A percentile compares a stretch with the other conserved stretches of the same genome.
Evolutionary conservation across 2,888 invertebrate species (phyloP).

Genomic region (Chrysolina americana): DNA sequence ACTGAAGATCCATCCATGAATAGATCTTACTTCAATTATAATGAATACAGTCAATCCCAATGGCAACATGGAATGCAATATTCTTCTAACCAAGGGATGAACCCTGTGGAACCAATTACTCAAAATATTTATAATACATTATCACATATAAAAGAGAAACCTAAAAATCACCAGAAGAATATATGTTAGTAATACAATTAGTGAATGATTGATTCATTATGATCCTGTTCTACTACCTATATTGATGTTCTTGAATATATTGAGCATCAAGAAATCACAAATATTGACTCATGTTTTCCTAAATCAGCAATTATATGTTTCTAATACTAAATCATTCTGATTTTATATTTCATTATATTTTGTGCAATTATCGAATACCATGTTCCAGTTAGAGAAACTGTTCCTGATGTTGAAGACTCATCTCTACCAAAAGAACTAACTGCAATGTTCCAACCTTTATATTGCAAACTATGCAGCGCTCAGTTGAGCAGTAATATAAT

Average conservation of each 20-base stretch:
- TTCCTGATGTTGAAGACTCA: conserved; percentile 63
- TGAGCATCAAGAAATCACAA: too few species aligned
- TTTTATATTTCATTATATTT: too few species aligned
- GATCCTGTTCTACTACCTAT: neutral
- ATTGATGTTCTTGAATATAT: too few species aligned
- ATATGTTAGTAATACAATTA: conserved; percentile 54
- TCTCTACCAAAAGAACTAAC: conserved; percentile 69
- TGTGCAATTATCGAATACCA: neutral
- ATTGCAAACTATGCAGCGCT: conserved; percentile 71
- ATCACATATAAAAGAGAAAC: conserved; percentile 54
- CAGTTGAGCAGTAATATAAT: conserved; percentile 69
- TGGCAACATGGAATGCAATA: conserved; percentile 48
- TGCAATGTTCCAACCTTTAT: conserved; percentile 69
- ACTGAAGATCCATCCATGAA: conserved; percentile 50
- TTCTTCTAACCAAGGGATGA: conserved; percentile 36
- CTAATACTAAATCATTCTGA: too few species aligned
- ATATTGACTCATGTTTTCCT: too few species aligned
- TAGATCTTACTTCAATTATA: conserved; percentile 57
- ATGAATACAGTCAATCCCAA: conserved; percentile 49
- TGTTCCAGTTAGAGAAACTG: conserved; percentile 59
- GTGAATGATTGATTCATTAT: too few species aligned
- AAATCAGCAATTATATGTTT: too few species aligned
- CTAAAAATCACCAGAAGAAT: conserved; percentile 55
- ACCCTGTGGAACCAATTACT: conserved; percentile 48
- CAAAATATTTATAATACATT: conserved; percentile 54